Percentiles rank a stretch among this genome's conserved stretches.
These are phyloP conservation scores for Sphinx pinastri DNA, from an alignment of 2,888 invertebrate genomes.

Conservation along the genomic window DNA sequence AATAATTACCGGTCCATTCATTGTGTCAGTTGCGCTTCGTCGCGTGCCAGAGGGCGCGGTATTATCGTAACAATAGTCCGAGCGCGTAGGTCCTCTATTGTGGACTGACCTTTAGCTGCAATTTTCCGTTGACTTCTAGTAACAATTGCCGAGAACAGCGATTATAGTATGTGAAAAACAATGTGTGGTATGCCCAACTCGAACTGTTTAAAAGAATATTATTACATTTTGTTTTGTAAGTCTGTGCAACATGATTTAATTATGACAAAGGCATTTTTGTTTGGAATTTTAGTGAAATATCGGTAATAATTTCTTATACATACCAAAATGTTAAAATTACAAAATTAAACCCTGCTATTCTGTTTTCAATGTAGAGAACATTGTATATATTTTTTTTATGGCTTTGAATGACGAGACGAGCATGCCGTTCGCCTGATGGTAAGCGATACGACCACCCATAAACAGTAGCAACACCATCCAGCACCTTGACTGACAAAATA, in stretches of 20 bases:
- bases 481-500: too few relatives aligned
- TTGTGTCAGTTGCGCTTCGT: conserved; percentile 53
- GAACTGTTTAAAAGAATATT: neutral
- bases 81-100: conserved; percentile 60
- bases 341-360: too few relatives aligned
- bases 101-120: conserved; percentile 57
- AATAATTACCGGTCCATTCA: conserved; percentile 18
- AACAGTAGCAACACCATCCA: too few relatives aligned
- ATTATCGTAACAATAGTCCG: conserved; percentile 49
- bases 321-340: too few relatives aligned
- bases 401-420: too few relatives aligned
- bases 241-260: neutral
- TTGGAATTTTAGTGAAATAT: neutral
- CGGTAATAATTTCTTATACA: too few relatives aligned
- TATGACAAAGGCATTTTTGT: neutral
- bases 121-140: conserved; percentile 40
- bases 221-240: neutral
- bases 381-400: too few relatives aligned
- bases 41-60: conserved; percentile 64
- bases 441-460: too few relatives aligned
- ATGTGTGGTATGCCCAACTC: neutral
- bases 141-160: conserved; percentile 3
- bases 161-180: neutral
- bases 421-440: too few relatives aligned
- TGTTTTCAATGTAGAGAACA: too few relatives aligned